Base-by-base conservation (phyloP, 2,888 invertebrate genomes). In the Melitaea athalia region DNA sequence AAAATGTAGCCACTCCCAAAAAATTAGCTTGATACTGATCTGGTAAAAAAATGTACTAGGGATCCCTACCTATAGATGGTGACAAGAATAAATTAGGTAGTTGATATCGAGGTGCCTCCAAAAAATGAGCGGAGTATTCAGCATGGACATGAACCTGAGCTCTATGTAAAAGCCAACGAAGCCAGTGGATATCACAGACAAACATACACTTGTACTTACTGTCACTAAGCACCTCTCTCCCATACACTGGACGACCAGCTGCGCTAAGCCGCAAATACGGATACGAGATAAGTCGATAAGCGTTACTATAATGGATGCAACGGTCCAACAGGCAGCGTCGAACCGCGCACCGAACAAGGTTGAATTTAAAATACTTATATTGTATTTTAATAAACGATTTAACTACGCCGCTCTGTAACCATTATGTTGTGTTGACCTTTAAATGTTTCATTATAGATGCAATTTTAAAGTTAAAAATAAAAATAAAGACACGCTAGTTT, bases 301-400 rank as follows among this genome's bases (percentile, higher is more conserved):
- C 74, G 74, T 74, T 74, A 72, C 69, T 75, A 74, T 74, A 75
- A 74, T 76, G 76, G 76, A 77, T 77, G 80, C 79, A 77, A 78
- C 74, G 78, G 75, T 68, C 76, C 75, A 76, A 72, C 70, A 72
- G 71, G 57, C 72, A 70, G 68, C 73, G 70, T 65, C 70, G 71
- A 68, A 70, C 69, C 73, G 70, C 73, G 67, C 70, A 72, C 70
- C 68, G 67, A 70, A 72, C 75, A 78, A 74, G 71, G 74, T 67
- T 72, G 59, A 66, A 70, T 65, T 71, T 71, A 67, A n/a, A n/a
- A 70, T 69, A 72, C 68, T 24, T 66, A 69, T 70, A 73, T 75
- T 71, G 73, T 74, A 68, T 71, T 71, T 66, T 67, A 66, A 57
- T 66, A 66, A 69, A 60, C 63, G 57, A 47, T 67, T 71, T 53